A percentile compares a stretch with the other conserved stretches of the same genome.
phyloP scores from a whole-genome alignment of 2,797 vertebrate genomes.

The Sparus aurata region DNA sequence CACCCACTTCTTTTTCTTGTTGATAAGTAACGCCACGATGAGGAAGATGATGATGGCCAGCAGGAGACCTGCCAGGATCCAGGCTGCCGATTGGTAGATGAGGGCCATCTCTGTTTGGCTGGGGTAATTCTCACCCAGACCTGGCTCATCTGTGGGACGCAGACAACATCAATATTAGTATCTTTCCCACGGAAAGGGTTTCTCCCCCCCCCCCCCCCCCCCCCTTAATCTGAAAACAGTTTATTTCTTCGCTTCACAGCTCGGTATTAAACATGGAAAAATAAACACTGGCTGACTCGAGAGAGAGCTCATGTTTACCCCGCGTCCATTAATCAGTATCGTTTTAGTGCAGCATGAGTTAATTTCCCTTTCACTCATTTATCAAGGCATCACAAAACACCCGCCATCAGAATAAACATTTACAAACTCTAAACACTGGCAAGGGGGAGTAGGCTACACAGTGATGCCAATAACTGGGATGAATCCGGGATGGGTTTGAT shows the following conservation, averaged over 20 bases:
- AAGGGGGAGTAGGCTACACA: neutral
- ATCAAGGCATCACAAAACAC: slow-evolving; percentile 20
- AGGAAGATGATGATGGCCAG: slow-evolving; percentile 87
- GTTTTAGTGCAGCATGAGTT: slow-evolving; percentile 40
- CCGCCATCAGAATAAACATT: slow-evolving; percentile 36
- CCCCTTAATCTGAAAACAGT: slow-evolving; percentile 46
- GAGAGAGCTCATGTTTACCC: slow-evolving; percentile 28
- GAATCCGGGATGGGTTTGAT: too few relatives aligned
- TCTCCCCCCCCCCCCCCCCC: neutral
- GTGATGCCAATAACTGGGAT: slow-evolving; percentile 20
- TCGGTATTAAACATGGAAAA: slow-evolving; percentile 30
- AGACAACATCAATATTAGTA: slow-evolving; percentile 17
- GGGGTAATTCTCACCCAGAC: slow-evolving; percentile 72
- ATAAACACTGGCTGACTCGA: slow-evolving; percentile 12
- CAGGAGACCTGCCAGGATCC: slow-evolving; percentile 88
- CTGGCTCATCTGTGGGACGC: slow-evolving; percentile 72
- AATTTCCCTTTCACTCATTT: slow-evolving; percentile 43
- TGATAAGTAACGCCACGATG: slow-evolving; percentile 83
- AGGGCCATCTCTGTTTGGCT: slow-evolving; percentile 85
- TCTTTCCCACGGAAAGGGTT: neutral
- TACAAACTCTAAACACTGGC: slow-evolving; percentile 12
- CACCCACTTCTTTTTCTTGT: slow-evolving; percentile 89
- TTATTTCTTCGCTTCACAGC: slow-evolving; percentile 11
- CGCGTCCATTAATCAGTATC: slow-evolving; percentile 38
- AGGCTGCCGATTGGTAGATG: slow-evolving; percentile 89